phyloP scores from a whole-genome alignment of 2,797 vertebrate species.

The Poeciliopsis gracilis region DNA sequence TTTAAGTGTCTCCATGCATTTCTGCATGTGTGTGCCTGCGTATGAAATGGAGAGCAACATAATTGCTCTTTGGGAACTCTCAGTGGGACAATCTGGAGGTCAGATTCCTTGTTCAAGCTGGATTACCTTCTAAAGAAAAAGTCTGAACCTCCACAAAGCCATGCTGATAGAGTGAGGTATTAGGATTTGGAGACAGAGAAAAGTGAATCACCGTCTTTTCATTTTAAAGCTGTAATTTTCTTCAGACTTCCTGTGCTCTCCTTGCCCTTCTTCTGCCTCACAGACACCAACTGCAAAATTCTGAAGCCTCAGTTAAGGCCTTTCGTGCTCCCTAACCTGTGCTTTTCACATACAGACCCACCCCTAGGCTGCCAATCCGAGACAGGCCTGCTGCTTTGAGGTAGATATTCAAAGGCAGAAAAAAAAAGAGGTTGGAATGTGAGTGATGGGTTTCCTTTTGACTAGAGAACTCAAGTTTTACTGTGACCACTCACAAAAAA shows the following conservation, averaged over 20 bases:
- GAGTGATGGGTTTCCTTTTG: constrained; percentile 7
- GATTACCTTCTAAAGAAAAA: constrained; percentile 73
- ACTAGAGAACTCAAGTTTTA: constrained; percentile 47
- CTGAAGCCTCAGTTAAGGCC: constrained; percentile 43
- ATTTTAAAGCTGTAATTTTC: constrained; percentile 73
- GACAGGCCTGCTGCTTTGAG: constrained; percentile 14
- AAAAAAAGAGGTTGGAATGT: background rate
- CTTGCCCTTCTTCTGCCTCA: constrained; percentile 10
- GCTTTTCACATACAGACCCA: constrained; percentile 49
- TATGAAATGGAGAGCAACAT: constrained; percentile 35
- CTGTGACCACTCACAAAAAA: constrained; percentile 41
- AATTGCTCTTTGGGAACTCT: constrained; percentile 41
- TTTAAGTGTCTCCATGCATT: constrained; percentile 36
- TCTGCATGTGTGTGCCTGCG: constrained; percentile 36
- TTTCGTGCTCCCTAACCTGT: constrained; percentile 47
- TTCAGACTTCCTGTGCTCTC: constrained; percentile 57
- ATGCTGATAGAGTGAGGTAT: constrained; percentile 53
- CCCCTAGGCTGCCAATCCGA: constrained; percentile 51
- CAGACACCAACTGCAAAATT: constrained; percentile 22
- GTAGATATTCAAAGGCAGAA: constrained; percentile 17
- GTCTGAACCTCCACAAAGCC: constrained; percentile 65
- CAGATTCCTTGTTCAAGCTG: constrained; percentile 56
- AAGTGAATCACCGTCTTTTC: constrained; percentile 63
- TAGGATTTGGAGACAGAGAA: constrained; percentile 63
- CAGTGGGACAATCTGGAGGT: constrained; percentile 51